Base-by-base conservation (phyloP, 2,888 invertebrate species). In the Melanophora roralis region DNA sequence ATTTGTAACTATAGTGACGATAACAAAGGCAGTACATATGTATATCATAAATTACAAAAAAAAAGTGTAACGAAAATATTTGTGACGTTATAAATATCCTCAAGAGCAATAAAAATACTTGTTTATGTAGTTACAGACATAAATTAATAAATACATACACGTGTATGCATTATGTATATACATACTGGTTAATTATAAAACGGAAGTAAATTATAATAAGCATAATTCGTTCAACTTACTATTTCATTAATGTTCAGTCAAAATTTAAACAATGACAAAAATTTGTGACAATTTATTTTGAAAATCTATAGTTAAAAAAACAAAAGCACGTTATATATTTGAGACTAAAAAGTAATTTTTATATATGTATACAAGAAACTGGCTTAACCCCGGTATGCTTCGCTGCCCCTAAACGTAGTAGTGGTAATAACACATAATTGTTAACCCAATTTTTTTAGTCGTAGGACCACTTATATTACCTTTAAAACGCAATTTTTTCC, bases 1-100 rank as follows among this genome's bases (percentile, higher is more conserved):
- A 19, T 62, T 19, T 43, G 19, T 43, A 16, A 36, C 43, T 14
- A 9, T 16, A 43, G 40, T 19, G 1, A 12, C 49, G 51, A 51
- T 38, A 47, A 32, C 32, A 5, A 11, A 4, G 36, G 19, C 21
- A 23, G n/a, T 1, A 60, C 19, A 27, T 43, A 51, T n/a, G n/a
- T 27, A 6, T 27, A 51, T 43, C 19, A 19, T 8, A n/a, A 40
- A 49, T 19, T 19, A 45, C 19, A 62, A 59, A 27, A 47, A 59
- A 57, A 47, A 14, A n/a, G n/a, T n/a, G n/a, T n/a, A n/a, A n/a
- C n/a, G n/a, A n/a, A 21, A 34, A 47, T 34, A 55, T 36, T 53
- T 38, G 36, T 40, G 62, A 55, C 53, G 53, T 62, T 55, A 64
- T 53, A 62, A 45, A 72, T 62, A 62, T 45, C 64, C 73, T 73